These are phyloP conservation scores for Noctua pronuba DNA, from an alignment of 2,888 invertebrate species.

Conservation along the genomic window DNA sequence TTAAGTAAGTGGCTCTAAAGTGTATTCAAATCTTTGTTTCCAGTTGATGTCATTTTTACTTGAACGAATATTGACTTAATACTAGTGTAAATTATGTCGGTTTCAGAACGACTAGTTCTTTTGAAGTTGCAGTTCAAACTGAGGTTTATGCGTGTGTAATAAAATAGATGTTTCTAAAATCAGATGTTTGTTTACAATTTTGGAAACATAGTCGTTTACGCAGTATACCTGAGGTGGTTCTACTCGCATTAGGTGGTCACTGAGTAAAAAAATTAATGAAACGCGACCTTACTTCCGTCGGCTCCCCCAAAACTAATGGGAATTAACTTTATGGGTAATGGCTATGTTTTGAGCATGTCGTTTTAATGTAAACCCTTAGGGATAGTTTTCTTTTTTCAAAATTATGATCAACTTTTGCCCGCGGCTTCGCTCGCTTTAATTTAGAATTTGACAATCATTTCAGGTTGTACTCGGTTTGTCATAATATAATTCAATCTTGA, in stretches of 20 bases:
- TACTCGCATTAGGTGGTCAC: slow-evolving; percentile 70
- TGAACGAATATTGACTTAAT: not conserved
- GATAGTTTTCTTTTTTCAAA: not conserved
- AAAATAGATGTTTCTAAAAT: not conserved
- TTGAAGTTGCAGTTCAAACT: not conserved
- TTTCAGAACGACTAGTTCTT: not conserved
- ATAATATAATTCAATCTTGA: too few relatives aligned
- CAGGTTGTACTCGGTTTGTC: too few relatives aligned
- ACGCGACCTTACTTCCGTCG: slow-evolving; percentile 61
- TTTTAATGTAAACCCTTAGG: not conserved
- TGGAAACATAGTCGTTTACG: not conserved
- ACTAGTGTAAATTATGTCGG: not conserved
- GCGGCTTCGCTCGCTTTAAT: too few relatives aligned
- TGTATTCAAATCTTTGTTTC: not conserved
- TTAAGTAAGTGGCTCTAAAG: slow-evolving; percentile 24
- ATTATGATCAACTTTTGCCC: too few relatives aligned
- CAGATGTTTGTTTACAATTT: not conserved
- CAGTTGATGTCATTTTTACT: not conserved
- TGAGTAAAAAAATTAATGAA: slow-evolving; percentile 73
- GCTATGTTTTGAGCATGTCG: slow-evolving; percentile 13
- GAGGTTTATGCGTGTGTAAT: not conserved
- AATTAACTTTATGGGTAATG: slow-evolving; percentile 22
- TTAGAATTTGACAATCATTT: too few relatives aligned
- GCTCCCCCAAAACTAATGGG: slow-evolving; percentile 60
- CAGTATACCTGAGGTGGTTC: slow-evolving; percentile 5